Evolutionary conservation across 2,888 invertebrate species (phyloP), one percentile per base, ranked within the genome.

Genomic region (Sthenelais limicola): DNA sequence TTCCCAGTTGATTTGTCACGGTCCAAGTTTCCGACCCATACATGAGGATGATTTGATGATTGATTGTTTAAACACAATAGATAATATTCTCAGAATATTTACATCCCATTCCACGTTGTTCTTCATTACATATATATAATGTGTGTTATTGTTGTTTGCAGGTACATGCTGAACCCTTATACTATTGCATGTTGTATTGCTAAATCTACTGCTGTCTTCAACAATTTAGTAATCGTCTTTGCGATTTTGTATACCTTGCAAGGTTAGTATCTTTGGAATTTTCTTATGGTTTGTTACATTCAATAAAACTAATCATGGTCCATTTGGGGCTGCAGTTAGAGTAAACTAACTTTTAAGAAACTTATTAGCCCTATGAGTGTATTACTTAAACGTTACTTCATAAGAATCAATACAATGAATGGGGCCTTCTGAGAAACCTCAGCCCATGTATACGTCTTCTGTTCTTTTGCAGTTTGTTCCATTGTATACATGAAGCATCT

Each of bases 191-290:
- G 93, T 81, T 97, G 96, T 89, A 92, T 93, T 35, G 96, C 94
- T 12, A 92, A 93, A 87, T 95, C 97, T 0, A 96, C 97, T 1
- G 95, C 95, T 1, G 94, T 95, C 15, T 92, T 97, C 79, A 93
- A 93, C 80, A 97, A 97, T 89, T 90, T 96, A n/a, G 90, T 94
- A 58, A 89, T 95, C 33, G 91, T 95, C 0, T 82, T 92, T 3
- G 91, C 92, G 67, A 89, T 97, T 38, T 91, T 91, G 83, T 91
- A 91, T 52, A 92, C 95, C 85, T 9, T 70, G 18, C 52, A 49
- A 35, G 70, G 70, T 70, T 54, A 5, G 32, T 12, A 12, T 18
- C 12, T 28, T 12, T 9, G n/a, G 54, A 52, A 52, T n/a, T n/a
- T n/a, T n/a, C n/a, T n/a, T n/a, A n/a, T n/a, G n/a, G n/a, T n/a